phyloP scores from a whole-genome alignment of 2,113 vertebrate genomes.

The Kryptolebias marmoratus region DNA sequence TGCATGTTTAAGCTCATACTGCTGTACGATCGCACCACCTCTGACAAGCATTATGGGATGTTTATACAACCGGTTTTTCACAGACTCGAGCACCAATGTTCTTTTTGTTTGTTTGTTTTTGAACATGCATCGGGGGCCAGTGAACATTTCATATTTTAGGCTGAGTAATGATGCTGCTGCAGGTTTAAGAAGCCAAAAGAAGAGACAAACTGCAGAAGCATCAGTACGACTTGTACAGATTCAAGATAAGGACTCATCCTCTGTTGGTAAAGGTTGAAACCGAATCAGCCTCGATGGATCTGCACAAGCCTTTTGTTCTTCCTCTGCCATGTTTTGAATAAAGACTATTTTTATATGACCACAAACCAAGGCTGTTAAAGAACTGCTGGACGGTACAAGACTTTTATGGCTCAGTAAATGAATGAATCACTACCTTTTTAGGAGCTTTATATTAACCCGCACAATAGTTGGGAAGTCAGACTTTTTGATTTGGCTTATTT shows the following conservation, averaged over 20 bases:
- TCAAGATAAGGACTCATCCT: conserved; percentile 15
- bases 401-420: background rate
- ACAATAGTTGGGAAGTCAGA: background rate
- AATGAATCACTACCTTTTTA: conserved; percentile 20
- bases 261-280: conserved; percentile 18
- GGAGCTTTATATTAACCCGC: background rate
- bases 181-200: conserved; percentile 8
- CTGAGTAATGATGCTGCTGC: conserved; percentile 46
- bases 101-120: conserved; percentile 8
- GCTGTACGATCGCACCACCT: background rate
- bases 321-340: background rate
- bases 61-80: conserved; percentile 53
- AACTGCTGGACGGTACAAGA: background rate
- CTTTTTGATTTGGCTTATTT: background rate
- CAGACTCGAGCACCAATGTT: conserved; percentile 36
- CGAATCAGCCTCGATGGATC: conserved; percentile 14
- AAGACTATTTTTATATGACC: background rate
- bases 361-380: background rate
- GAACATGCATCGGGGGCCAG: conserved; percentile 41
- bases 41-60: background rate
- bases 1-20: background rate
- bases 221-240: conserved; percentile 14
- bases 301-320: background rate
- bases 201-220: conserved; percentile 26
- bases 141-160: conserved; percentile 35